These are phyloP conservation scores for Echinops telfairi DNA, from an alignment of 2,113 vertebrate species.

Conservation along the genomic window DNA sequence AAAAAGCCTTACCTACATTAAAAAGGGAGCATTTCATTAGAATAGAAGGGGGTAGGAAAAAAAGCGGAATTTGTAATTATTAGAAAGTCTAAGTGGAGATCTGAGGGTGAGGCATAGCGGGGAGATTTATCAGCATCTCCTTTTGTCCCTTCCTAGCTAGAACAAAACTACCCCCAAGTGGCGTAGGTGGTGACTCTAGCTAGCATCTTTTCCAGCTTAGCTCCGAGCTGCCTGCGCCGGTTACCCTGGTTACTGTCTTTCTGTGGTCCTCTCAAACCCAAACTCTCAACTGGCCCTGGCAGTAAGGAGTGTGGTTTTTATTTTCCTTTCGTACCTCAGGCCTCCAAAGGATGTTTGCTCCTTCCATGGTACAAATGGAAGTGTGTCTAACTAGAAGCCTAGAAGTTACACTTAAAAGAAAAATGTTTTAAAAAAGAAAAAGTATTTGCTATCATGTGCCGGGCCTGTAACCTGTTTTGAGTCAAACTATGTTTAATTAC, in stretches of 20 bases:
- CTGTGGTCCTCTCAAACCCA: conserved; percentile 51
- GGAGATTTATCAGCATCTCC: conserved; percentile 52
- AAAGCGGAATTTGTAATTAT: conserved; percentile 68
- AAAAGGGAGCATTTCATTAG: conserved; percentile 71
- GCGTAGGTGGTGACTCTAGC: rapidly evolving
- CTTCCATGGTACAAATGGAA: background rate
- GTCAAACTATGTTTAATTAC: background rate
- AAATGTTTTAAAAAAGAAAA: background rate
- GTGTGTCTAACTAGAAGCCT: background rate
- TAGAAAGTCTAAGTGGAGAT: conserved; percentile 65
- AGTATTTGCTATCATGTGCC: background rate
- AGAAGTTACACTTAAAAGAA: background rate
- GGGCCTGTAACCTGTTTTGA: background rate
- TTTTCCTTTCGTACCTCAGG: background rate
- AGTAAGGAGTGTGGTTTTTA: background rate
- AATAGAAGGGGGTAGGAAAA: background rate
- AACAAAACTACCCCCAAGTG: background rate
- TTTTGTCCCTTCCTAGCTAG: background rate
- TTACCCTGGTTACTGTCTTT: conserved; percentile 19
- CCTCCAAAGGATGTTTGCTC: background rate
- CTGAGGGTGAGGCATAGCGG: background rate
- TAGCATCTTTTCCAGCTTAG: background rate
- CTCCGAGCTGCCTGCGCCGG: background rate
- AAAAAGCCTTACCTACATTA: conserved; percentile 75
- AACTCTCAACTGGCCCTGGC: background rate